Evolutionary conservation across 2,113 vertebrate species (phyloP).

Genomic region (Tragulus kanchil): DNA sequence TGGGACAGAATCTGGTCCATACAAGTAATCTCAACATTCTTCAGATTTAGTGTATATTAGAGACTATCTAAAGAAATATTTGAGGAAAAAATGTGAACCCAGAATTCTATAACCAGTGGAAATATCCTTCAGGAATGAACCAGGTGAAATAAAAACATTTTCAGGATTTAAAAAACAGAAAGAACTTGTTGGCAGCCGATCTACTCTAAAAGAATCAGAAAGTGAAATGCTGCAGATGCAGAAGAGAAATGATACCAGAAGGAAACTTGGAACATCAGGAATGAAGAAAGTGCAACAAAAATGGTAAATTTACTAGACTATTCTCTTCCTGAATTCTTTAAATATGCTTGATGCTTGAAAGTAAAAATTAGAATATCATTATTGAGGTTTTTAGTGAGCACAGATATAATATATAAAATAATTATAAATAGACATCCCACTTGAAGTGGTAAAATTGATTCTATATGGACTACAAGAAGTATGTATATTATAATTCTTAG

Average conservation of each 20-base stretch:
- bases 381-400: neutral
- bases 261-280: neutral
- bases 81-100: neutral
- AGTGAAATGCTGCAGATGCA: neutral
- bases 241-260: neutral
- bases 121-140: neutral
- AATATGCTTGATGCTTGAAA: neutral
- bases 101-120: neutral
- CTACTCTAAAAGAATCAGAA: neutral
- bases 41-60: conserved; percentile 13
- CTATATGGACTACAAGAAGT: neutral
- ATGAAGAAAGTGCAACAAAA: neutral
- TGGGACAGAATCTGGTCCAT: neutral
- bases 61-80: neutral
- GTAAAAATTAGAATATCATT: neutral
- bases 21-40: conserved; percentile 13
- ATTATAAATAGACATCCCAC: neutral
- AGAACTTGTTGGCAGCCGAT: neutral
- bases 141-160: conserved; percentile 36
- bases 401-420: neutral
- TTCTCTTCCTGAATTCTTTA: neutral
- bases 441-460: neutral
- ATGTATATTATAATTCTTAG: neutral
- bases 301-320: neutral
- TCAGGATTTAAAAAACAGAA: neutral